Base-by-base conservation (phyloP, 2,888 invertebrate genomes). In the Sphecodes monilicornis region DNA sequence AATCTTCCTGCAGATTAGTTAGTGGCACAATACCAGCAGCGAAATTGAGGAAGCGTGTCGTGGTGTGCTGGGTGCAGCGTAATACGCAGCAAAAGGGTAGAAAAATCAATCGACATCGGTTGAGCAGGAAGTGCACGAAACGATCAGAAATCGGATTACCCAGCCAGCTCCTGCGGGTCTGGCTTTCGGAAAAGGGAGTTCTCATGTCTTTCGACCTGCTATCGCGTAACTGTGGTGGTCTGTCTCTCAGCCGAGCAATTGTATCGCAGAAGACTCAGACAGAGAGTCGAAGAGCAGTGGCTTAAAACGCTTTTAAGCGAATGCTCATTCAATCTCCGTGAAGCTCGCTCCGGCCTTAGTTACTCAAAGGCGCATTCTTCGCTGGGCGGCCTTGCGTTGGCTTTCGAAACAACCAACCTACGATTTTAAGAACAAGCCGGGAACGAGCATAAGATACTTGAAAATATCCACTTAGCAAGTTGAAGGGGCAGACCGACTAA, bases 271-370 rank as follows among this genome's bases (percentile, higher is more conserved):
- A 66, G 18, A 36, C 36, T 4, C 26, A 36, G 66, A 66, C 66
- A 66, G n/a, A 32, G 60, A 46, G 68, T 68, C 64, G 68, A 68
- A 26, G 50, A n/a, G 43, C 6, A 68, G 46, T 66, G 46, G 36
- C n/a, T 76, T 68, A 29, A 68, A 68, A 50, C 68, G 50, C 50
- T 68, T 68, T 68, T 68, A 76, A 66, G 76, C 69, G 57, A 70
- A 76, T 70, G 43, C 18, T 78, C 64, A 26, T 72, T 78, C 60
- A 64, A 66, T 66, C 66, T 66, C 22, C 66, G 64, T 6, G 66
- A n/a, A 66, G 11, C 66, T 66, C 36, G 66, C 22, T 18, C 66
- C 0, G 32, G 36, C 36, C 18, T 36, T 36, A 66, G 66, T 66
- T 36, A 11, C 66, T 22, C 66, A n/a, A 66, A 36, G 66, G 11